phyloP scores from a whole-genome alignment of 1,140 invertebrate species.

The Ruditapes philippinarum region DNA sequence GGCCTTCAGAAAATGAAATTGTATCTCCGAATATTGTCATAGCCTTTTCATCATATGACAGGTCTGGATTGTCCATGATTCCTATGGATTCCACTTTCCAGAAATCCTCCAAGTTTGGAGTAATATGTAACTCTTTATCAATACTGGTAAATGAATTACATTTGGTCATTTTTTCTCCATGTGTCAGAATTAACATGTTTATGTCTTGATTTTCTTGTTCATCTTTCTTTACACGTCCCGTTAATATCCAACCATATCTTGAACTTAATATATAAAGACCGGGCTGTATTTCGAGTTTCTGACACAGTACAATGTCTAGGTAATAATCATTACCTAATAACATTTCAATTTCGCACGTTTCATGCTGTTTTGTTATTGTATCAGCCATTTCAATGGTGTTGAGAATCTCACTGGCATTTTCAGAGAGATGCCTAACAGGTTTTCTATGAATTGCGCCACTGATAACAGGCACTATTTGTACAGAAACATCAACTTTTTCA shows the following conservation, averaged over 20 bases:
- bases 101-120: constrained; percentile 42
- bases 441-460: too few relatives aligned
- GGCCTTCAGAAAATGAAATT: background rate
- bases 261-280: too few relatives aligned
- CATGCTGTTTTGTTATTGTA: too few relatives aligned
- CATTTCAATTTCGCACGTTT: too few relatives aligned
- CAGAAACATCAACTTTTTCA: background rate
- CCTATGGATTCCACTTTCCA: constrained; percentile 64
- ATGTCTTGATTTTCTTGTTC: background rate
- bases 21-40: constrained; percentile 37
- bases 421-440: too few relatives aligned
- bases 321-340: too few relatives aligned
- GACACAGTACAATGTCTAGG: too few relatives aligned
- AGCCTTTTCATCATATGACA: constrained; percentile 30
- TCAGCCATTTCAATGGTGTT: too few relatives aligned
- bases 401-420: too few relatives aligned
- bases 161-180: background rate
- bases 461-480: background rate
- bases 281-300: too few relatives aligned
- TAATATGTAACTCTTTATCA: background rate
- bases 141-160: background rate
- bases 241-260: constrained; percentile 8
- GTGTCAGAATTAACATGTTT: constrained; percentile 24
- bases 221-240: constrained; percentile 21
- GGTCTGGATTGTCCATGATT: constrained; percentile 33